Evolutionary conservation across 1,140 invertebrate genomes (phyloP), one percentile per base, ranked within the genome.

Genomic region (Drosophila sucinea): DNA sequence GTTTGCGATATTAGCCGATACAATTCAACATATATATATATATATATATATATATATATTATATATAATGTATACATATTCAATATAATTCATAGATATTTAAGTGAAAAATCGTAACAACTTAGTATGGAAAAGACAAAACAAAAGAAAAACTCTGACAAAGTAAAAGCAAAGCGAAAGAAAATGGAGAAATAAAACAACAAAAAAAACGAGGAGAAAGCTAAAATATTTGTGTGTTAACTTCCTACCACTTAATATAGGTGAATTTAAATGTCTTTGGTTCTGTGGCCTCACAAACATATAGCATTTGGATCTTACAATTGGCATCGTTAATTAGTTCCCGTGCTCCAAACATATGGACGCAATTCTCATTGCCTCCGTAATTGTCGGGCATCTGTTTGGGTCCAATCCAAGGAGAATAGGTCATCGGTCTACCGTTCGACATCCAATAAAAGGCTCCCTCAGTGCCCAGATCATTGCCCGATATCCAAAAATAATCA

Each of bases 321-420:
- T 86, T 87, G 82, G 82, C 82, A 70, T 86, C 82, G 57, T 86
- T 86, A 69, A 86, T 82, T 54, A 86, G 63, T 23, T 86, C 82
- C 5, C 82, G 75, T 6, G 83, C 79, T 40, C 75, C 75, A 47
- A 86, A 86, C 82, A 91, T 77, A 11, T 91, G 89, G 1, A 91
- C 81, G 10, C 89, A 91, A 33, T 91, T 81, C 67, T 91, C 89
- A 44, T 85, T 90, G 41, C 89, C 79, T 0, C 84, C 89, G 6
- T 81, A 90, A 11, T 91, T 91, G 30, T 91, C 84, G 3, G 89
- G 89, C 82, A 86, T 87, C 35, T 83, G 79, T 7, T 91, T 84
- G 29, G 78, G 70, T 0, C 70, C 69, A 1, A 74, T 82, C 89
- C 89, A 91, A 10, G 75, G 81, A 4, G 81, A 71, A 63, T 78